Evolutionary conservation across 2,113 vertebrate genomes (phyloP).

Genomic region (Rana temporaria): DNA sequence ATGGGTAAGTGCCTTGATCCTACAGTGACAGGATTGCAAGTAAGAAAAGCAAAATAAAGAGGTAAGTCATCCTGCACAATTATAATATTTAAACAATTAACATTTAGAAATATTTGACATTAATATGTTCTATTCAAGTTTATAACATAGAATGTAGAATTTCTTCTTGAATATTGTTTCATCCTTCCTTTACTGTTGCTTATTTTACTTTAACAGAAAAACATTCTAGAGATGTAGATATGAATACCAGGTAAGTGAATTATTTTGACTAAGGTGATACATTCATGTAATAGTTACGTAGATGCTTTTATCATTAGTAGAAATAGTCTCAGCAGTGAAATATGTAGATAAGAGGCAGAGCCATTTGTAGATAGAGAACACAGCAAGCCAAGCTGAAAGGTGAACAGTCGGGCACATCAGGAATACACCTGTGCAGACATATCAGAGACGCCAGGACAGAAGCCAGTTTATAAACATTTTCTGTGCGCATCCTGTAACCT

Average conservation of each 20-base stretch:
- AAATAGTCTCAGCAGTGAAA: conserved; percentile 4
- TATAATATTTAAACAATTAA: no score
- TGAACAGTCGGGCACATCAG: not conserved
- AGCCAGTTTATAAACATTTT: conserved; percentile 49
- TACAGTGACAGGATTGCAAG: no score
- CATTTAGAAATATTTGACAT: no score
- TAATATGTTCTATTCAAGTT: no score
- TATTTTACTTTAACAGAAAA: not conserved
- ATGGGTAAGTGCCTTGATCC: no score
- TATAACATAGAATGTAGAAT: no score
- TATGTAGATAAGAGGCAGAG: conserved; percentile 45
- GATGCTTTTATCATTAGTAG: conserved; percentile 31
- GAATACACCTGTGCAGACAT: conserved; percentile 17
- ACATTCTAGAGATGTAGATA: conserved; percentile 11
- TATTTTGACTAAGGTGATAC: conserved; percentile 41
- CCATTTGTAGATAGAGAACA: conserved; percentile 13
- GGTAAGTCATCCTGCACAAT: no score
- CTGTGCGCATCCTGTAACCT: conserved; percentile 9
- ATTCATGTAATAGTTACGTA: conserved; percentile 46
- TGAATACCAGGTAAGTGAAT: conserved; percentile 10
- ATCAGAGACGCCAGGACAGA: conserved; percentile 27
- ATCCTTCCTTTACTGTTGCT: not conserved
- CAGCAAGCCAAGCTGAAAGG: conserved; percentile 32
- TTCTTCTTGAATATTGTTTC: not conserved
- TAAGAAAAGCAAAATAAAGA: no score